Percentiles rank a stretch among this genome's conserved stretches.
phyloP scores from a whole-genome alignment of 1,140 invertebrate species.

The Oppia nitens region DNA sequence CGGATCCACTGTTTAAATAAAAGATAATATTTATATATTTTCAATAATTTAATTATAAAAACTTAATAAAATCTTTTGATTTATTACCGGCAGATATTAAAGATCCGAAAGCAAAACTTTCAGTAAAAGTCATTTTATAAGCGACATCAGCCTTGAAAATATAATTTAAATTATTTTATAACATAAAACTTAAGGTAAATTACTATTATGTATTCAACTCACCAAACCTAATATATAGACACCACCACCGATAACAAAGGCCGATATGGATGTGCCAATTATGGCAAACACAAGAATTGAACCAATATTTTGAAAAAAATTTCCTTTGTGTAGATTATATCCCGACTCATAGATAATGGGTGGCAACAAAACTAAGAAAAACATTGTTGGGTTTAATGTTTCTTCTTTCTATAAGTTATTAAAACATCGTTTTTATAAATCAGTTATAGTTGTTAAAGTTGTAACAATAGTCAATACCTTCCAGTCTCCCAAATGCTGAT shows the following conservation, averaged over 20 bases:
- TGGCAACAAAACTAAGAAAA: conserved; percentile 88
- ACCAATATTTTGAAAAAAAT: conserved; percentile 96
- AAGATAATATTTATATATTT: not conserved
- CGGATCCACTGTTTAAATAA: conserved; percentile 53
- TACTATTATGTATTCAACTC: conserved; percentile 16
- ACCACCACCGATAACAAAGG: conserved; percentile 79
- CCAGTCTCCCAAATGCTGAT: conserved; percentile 74
- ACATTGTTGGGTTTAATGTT: conserved; percentile 88
- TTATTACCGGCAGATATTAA: conserved; percentile 62
- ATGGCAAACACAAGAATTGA: conserved; percentile 79
- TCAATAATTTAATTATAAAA: not conserved
- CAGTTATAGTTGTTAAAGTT: not conserved
- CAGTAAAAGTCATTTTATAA: conserved; percentile 77
- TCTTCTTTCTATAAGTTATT: conserved; percentile 57
- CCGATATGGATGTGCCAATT: conserved; percentile 86
- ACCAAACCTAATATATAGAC: conserved; percentile 77
- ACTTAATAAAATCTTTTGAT: not conserved
- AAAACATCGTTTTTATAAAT: conserved; percentile 3
- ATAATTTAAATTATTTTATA: too few relatives aligned
- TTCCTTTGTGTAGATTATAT: conserved; percentile 93
- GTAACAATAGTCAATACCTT: conserved; percentile 30
- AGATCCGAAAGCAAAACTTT: conserved; percentile 96
- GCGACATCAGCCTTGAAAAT: conserved; percentile 53
- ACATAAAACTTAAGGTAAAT: not conserved
- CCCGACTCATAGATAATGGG: conserved; percentile 98